Base-by-base conservation (phyloP, 1,140 invertebrate species). In the Halyomorpha halys region DNA sequence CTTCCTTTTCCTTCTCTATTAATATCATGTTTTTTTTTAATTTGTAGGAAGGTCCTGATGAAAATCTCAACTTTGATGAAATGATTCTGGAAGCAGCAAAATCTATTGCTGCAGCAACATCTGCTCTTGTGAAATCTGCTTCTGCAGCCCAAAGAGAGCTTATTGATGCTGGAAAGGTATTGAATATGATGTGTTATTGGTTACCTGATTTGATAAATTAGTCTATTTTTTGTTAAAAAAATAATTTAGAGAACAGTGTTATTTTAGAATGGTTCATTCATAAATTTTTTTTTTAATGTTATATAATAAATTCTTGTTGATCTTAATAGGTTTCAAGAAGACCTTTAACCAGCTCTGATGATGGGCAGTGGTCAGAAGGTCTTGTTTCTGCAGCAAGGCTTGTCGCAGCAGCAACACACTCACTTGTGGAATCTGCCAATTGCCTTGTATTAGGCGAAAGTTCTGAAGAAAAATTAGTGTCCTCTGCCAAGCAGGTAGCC, bases 351-450 rank as follows among this genome's bases (percentile, higher is more conserved):
- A 89, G 86, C 34, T 92, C 90, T 0, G 94, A 98, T 73, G 95
- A 98, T 77, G 95, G 94, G 0, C 95, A 99, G 72, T 99, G 96
- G 97, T 98, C 94, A 0, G 94, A 98, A 76, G 97, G 97, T 4
- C 79, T 99, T 3, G 53, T 66, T 19, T 63, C 61, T 21, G 97
- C 96, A 0, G 94, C 97, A 1, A 81, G 92, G 66, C 79, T 97
- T 66, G 96, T 99, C 0, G 96, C 96, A 0, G 95, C 95, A 0
- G 95, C 97, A 0, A 97, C 96, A 0, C 95, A 98, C 74, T 94
- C 91, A 67, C 78, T 99, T 25, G 97, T 97, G 59, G 96, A 99
- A 76, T 92, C 94, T 3, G 97, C 97, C 45, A 98, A 99, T 73
- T 87, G 92, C 59, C 78, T 99, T 66, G 95, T 99, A 1, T 94